A percentile compares a stretch with the other conserved stretches of the same genome.
These are phyloP conservation scores for Eutolmus rufibarbis DNA, from an alignment of 2,888 invertebrate species.

Conservation along the genomic window DNA sequence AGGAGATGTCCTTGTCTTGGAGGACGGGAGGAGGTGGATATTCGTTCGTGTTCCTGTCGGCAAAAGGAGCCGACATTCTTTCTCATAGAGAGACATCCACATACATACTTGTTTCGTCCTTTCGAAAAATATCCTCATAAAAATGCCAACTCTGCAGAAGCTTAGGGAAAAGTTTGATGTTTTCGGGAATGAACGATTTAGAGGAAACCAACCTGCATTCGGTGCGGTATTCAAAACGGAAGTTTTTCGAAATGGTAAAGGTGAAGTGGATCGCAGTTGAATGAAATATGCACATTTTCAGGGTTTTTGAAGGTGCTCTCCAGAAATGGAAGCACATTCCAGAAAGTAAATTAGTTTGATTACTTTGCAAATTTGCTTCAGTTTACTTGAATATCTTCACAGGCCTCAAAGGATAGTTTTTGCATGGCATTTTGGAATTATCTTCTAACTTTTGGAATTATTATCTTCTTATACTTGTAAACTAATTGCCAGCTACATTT, in stretches of 20 bases:
- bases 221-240: not conserved
- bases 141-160: not conserved
- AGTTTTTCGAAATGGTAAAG: not conserved
- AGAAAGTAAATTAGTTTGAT: not conserved
- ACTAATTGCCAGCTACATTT: not conserved
- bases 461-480: too few species aligned
- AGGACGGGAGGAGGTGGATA: not conserved
- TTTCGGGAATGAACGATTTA: not conserved
- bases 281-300: not conserved
- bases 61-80: not conserved
- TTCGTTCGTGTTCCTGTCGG: not conserved
- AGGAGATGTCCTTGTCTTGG: not conserved
- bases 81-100: not conserved
- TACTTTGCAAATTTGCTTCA: not conserved
- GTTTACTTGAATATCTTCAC: not conserved
- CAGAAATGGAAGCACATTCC: not conserved
- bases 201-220: not conserved
- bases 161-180: not conserved
- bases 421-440: not conserved
- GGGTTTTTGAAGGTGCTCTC: not conserved
- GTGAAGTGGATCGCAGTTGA: not conserved
- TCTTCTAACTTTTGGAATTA: not conserved
- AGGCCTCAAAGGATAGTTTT: not conserved
- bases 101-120: not conserved
- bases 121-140: not conserved